Percentiles rank a stretch among this genome's conserved stretches.
Conservation (phyloP, 2,797 vertebrate species). For the Parambassis ranga region DNA sequence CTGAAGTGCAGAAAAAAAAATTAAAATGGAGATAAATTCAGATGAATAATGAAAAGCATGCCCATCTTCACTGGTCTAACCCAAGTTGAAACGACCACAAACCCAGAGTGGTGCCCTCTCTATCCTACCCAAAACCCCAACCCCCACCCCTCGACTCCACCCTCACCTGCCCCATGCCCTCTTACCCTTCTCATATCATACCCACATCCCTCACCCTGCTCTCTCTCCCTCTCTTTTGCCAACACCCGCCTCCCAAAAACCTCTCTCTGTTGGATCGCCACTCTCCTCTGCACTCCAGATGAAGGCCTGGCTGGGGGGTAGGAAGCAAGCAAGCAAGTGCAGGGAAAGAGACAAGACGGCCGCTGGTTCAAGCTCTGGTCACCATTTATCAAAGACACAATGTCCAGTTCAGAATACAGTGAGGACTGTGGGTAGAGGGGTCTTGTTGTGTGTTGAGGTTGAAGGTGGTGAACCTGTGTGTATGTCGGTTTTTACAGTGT, state of each 20-base stretch:
- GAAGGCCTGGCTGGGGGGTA: slow-evolving; percentile 25
- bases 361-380: slow-evolving; percentile 46
- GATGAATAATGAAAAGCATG: slow-evolving; percentile 77
- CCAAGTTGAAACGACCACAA: slow-evolving; percentile 72
- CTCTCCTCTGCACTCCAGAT: slow-evolving; percentile 13
- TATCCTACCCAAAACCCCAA: slow-evolving; percentile 43
- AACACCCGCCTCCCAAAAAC: slow-evolving; percentile 4
- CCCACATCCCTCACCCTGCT: slow-evolving; percentile 31
- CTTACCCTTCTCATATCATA: slow-evolving; percentile 32
- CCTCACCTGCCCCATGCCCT: slow-evolving; percentile 37
- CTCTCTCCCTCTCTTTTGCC: background rate
- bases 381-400: slow-evolving; percentile 59
- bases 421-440: slow-evolving; percentile 50
- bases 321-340: slow-evolving; percentile 15
- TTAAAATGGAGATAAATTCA: slow-evolving; percentile 68
- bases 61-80: slow-evolving; percentile 76
- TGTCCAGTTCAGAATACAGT: slow-evolving; percentile 61
- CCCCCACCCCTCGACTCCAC: slow-evolving; percentile 44
- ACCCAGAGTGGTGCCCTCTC: slow-evolving; percentile 60
- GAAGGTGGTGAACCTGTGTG: slow-evolving; percentile 54
- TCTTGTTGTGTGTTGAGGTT: slow-evolving; percentile 65
- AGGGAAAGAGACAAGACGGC: slow-evolving; percentile 16
- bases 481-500: slow-evolving; percentile 40
- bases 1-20: slow-evolving; percentile 70
- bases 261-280: slow-evolving; percentile 27